phyloP scores from a whole-genome alignment of 2,113 vertebrate genomes.

The Ahaetulla prasina region DNA sequence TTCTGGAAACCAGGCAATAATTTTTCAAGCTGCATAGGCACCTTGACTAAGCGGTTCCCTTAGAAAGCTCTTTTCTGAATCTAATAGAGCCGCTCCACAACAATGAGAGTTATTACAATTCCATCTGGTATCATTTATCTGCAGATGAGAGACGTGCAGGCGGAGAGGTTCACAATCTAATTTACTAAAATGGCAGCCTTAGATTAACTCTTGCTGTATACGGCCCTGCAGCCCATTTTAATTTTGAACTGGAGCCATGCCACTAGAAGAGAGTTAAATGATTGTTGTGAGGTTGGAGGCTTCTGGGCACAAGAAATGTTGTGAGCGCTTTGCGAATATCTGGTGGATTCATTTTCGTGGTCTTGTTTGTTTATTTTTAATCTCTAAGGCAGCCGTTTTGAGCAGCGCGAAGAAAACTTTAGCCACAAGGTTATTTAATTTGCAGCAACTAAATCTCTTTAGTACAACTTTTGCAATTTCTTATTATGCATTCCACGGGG shows the following conservation, averaged over 20 bases:
- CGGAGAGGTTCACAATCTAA: constrained; percentile 15
- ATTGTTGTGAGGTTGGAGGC: not conserved
- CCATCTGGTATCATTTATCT: constrained; percentile 40
- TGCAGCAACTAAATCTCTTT: not conserved
- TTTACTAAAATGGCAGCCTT: constrained; percentile 40
- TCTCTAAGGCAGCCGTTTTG: not conserved
- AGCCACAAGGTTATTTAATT: not conserved
- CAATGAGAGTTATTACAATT: constrained; percentile 38
- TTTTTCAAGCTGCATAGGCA: constrained; percentile 9
- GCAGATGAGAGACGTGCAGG: constrained; percentile 28
- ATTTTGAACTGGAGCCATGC: constrained; percentile 30
- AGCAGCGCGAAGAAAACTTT: not conserved
- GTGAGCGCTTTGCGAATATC: not conserved
- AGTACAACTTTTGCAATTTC: not conserved
- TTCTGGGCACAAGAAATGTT: not conserved
- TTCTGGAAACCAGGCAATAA: not conserved
- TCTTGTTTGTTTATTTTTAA: not conserved
- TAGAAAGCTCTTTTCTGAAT: constrained; percentile 15
- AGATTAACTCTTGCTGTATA: constrained; percentile 28
- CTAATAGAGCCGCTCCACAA: constrained; percentile 8
- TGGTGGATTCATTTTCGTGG: not conserved
- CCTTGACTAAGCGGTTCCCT: constrained; percentile 14
- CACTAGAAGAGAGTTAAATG: constrained; percentile 5
- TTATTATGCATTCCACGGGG: not conserved
- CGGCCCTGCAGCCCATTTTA: constrained; percentile 17